phyloP scores from a whole-genome alignment of 1,140 invertebrate species.

The Eurosta solidaginis region DNA sequence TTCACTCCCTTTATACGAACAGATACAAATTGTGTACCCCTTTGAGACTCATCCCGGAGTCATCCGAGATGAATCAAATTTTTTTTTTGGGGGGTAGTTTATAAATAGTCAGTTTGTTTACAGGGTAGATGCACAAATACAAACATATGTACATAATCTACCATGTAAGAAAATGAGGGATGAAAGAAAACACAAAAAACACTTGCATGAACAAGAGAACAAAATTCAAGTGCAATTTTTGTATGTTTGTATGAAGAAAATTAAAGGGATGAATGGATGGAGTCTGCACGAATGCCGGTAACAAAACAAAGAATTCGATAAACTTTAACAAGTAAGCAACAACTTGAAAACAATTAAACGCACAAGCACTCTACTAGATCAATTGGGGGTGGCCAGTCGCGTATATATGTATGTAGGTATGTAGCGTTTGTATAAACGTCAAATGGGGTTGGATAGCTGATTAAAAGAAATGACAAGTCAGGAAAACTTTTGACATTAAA shows the following conservation, averaged over 20 bases:
- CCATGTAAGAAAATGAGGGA: no score
- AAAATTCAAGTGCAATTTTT: neutral
- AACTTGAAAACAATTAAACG: neutral
- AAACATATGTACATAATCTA: neutral
- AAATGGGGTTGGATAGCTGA: constrained; percentile 1
- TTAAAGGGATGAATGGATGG: no score
- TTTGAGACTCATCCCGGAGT: no score
- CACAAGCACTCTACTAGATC: neutral
- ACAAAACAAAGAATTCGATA: constrained; percentile 10
- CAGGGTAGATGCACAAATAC: no score
- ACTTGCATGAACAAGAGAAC: neutral
- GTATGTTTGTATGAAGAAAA: neutral
- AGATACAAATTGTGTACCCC: no score
- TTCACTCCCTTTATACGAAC: no score
- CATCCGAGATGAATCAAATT: no score
- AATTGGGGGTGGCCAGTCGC: constrained; percentile 1
- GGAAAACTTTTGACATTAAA: neutral
- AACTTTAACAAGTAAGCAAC: neutral
- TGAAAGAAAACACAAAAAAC: neutral
- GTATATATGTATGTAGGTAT: neutral
- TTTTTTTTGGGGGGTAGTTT: no score
- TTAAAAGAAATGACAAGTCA: neutral
- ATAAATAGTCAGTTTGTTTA: no score
- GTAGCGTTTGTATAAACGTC: neutral
- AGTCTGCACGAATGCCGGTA: neutral